These are phyloP conservation scores for Abscondita cerata DNA, from an alignment of 2,888 invertebrate species.

Conservation along the genomic window DNA sequence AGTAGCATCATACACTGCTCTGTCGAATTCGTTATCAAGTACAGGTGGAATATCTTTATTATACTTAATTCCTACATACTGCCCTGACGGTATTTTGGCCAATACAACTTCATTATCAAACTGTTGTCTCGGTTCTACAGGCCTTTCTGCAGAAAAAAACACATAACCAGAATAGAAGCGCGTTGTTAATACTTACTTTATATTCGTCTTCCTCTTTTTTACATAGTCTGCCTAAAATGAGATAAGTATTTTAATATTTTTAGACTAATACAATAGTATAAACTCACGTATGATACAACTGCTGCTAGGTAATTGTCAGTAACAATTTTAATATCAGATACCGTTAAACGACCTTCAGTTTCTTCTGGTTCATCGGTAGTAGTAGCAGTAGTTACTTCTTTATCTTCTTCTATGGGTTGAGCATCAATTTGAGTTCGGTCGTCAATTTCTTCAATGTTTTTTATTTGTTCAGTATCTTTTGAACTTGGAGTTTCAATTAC, in stretches of 20 bases:
- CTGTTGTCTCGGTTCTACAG: conserved; percentile 45
- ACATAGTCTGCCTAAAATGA: conserved; percentile 49
- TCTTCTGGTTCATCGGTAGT: background rate
- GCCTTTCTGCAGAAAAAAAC: conserved; percentile 36
- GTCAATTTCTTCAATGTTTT: background rate
- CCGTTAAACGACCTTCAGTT: conserved; percentile 51
- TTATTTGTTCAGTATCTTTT: background rate
- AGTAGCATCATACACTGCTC: conserved; percentile 70
- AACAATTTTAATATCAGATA: conserved; percentile 37
- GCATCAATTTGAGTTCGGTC: too few relatives aligned
- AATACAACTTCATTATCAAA: conserved; percentile 63
- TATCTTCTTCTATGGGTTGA: too few relatives aligned
- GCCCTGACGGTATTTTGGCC: conserved; percentile 67
- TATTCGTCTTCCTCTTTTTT: conserved; percentile 45
- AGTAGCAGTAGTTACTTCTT: background rate
- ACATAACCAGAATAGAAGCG: background rate
- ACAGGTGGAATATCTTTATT: conserved; percentile 66
- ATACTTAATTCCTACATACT: conserved; percentile 72
- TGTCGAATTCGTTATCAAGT: conserved; percentile 67
- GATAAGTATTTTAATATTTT: conserved; percentile 10
- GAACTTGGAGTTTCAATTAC: background rate
- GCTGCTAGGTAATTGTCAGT: conserved; percentile 36
- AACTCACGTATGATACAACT: conserved; percentile 40
- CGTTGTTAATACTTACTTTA: conserved; percentile 45
- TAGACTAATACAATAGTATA: conserved; percentile 4